Base-by-base conservation (phyloP, 2,113 vertebrate species). In the Ciconia boyciana region DNA sequence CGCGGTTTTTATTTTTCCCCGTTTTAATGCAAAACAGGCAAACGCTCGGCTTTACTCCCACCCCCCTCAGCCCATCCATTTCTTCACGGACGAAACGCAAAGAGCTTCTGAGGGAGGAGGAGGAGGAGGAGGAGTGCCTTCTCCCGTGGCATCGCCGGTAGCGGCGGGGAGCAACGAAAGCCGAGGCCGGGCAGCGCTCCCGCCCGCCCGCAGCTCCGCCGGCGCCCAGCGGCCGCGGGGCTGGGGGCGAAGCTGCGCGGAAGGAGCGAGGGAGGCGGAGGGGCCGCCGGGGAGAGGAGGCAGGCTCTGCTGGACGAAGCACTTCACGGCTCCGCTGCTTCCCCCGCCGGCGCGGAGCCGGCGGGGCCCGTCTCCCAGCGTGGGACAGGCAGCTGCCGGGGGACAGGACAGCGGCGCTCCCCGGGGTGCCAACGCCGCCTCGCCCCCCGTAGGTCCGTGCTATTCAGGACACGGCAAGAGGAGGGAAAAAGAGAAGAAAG, bases 281-380 rank as follows among this genome's bases (percentile, higher is more conserved):
- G 16, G 3, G 58, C 26, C 2, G 17, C 54, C 2, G 16, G 36
- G 4, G 12, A 16, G 26, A 16, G 16, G 31, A 0, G 22, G n/a
- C 16, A 7, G 54, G 14, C 4, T 4, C 21, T 8, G 61, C 31
- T 3, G 36, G 18, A 6, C 29, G 14, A 6, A 16, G 24, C 12
- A 0, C 31, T 39, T 15, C 29, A 4, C 8, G 4, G 2, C 52
- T 8, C 28, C 13, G n/a, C 16, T 24, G 25, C 0, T 5, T 5
- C 29, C 25, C 34, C 31, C 16, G 15, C 36, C 21, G 9, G n/a
- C 19, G 19, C 31, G 5, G 66, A 25, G 36, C 75, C 32, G 8
- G 9, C 18, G 4, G 51, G 8, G 26, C 10, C 36, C 39, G 14
- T 11, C 17, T 18, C 28, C 8, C 34, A 15, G 34, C 15, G 28